These are phyloP conservation scores for Salvelinus fontinalis DNA, from an alignment of 2,113 vertebrate genomes.

Conservation along the genomic window DNA sequence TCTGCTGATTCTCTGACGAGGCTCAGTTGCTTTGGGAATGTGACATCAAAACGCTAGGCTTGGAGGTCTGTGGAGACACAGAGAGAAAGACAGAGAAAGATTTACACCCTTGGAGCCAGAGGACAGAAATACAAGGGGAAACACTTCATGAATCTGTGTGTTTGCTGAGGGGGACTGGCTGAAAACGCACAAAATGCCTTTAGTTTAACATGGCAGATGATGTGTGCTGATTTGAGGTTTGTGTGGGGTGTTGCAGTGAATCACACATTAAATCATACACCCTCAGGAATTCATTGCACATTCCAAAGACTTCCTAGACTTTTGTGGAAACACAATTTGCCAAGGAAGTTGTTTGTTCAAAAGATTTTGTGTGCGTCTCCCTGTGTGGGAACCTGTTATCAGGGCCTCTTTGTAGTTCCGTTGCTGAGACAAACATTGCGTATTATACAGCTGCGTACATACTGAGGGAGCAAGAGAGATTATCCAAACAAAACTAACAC, in stretches of 20 bases:
- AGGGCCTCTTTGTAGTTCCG: background rate
- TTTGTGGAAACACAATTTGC: background rate
- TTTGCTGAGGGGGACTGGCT: slow-evolving; percentile 37
- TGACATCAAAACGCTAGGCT: slow-evolving; percentile 26
- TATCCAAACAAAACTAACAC: no score
- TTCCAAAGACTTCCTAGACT: background rate
- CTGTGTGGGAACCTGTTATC: background rate
- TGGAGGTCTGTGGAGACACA: slow-evolving; percentile 53
- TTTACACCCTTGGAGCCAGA: slow-evolving; percentile 44
- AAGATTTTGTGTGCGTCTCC: background rate
- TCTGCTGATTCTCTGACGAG: background rate
- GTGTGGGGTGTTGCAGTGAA: slow-evolving; percentile 17
- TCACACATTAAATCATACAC: slow-evolving; percentile 8
- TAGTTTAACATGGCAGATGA: slow-evolving; percentile 1
- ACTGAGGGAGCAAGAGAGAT: background rate
- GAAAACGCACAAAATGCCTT: slow-evolving; percentile 14
- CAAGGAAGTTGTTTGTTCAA: background rate
- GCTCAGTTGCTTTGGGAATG: slow-evolving; percentile 52
- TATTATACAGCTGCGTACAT: background rate
- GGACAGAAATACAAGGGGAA: slow-evolving; percentile 46
- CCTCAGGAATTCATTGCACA: slow-evolving; percentile 1
- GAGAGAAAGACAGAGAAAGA: slow-evolving; percentile 26
- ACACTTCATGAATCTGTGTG: slow-evolving; percentile 52
- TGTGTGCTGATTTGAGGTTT: slow-evolving; percentile 8
- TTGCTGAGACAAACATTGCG: background rate